These are phyloP conservation scores for Conops quadrifasciatus DNA, from an alignment of 2,888 invertebrate species.

Conservation along the genomic window DNA sequence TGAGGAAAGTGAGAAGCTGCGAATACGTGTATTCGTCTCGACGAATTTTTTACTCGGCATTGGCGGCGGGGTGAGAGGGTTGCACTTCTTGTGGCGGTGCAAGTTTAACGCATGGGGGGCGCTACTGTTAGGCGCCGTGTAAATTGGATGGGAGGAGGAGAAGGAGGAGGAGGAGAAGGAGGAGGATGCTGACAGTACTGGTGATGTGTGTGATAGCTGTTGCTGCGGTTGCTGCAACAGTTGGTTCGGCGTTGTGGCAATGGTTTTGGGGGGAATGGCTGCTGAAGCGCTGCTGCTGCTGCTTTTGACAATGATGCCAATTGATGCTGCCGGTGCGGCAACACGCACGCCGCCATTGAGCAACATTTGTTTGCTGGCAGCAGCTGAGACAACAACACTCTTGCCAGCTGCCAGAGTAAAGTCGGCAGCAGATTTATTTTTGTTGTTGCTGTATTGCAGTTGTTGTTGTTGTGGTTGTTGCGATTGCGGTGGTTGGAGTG, in stretches of 20 bases:
- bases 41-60: conserved; percentile 59
- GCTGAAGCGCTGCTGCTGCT: conserved; percentile 32
- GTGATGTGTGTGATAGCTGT: too few relatives aligned
- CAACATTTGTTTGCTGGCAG: conserved; percentile 46
- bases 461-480: conserved; percentile 16
- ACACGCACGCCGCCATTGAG: conserved; percentile 49
- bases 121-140: conserved; percentile 22
- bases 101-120: conserved; percentile 33
- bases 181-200: not conserved
- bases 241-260: conserved; percentile 39
- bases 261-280: conserved; percentile 39
- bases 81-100: conserved; percentile 51
- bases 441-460: conserved; percentile 41
- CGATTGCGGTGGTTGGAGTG: conserved; percentile 14
- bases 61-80: conserved; percentile 62
- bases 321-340: conserved; percentile 45
- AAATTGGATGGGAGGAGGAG: conserved; percentile 18
- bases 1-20: conserved; percentile 64
- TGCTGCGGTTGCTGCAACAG: conserved; percentile 28
- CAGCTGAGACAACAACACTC: conserved; percentile 36
- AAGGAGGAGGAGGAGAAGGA: not conserved
- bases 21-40: conserved; percentile 57
- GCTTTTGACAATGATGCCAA: conserved; percentile 39
- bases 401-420: conserved; percentile 42
- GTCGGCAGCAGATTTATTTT: conserved; percentile 32